These are phyloP conservation scores for Betta splendens DNA, from an alignment of 2,797 vertebrate genomes.

Conservation along the genomic window DNA sequence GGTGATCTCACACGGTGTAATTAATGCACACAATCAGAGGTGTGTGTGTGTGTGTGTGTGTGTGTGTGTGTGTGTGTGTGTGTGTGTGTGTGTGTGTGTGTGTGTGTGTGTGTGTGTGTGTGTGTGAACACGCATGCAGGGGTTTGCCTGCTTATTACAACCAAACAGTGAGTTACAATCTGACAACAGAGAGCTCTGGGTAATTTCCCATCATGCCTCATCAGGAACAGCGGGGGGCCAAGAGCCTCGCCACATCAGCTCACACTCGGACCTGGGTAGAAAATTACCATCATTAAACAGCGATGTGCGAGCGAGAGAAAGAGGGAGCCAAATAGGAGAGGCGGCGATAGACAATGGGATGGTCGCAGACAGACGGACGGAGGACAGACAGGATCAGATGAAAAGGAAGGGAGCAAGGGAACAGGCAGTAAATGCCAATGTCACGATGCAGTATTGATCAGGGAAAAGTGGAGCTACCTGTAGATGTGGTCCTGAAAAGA, in stretches of 20 bases:
- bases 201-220: constrained; percentile 99
- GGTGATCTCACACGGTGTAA: constrained; percentile 98
- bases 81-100: constrained; percentile 72
- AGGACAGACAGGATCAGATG: constrained; percentile 38
- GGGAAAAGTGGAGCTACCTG: constrained; percentile 33
- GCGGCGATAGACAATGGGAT: constrained; percentile 61
- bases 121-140: constrained; percentile 64
- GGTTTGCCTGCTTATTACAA: constrained; percentile 97
- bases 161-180: constrained; percentile 97
- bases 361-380: constrained; percentile 30
- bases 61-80: constrained; percentile 67
- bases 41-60: constrained; percentile 69
- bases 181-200: constrained; percentile 93
- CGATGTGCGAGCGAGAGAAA: constrained; percentile 64
- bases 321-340: constrained; percentile 55
- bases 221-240: constrained; percentile 96
- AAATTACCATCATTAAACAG: constrained; percentile 96
- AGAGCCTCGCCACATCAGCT: constrained; percentile 97
- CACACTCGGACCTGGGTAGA: constrained; percentile 98
- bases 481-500: constrained; percentile 31
- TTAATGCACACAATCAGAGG: constrained; percentile 92
- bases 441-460: constrained; percentile 50
- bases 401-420: constrained; percentile 34
- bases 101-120: constrained; percentile 73
- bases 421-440: constrained; percentile 37